Conservation (phyloP, 37 sponge, comb jelly and placozoan genomes). For the Chondrilla cf. caribensis region DNA sequence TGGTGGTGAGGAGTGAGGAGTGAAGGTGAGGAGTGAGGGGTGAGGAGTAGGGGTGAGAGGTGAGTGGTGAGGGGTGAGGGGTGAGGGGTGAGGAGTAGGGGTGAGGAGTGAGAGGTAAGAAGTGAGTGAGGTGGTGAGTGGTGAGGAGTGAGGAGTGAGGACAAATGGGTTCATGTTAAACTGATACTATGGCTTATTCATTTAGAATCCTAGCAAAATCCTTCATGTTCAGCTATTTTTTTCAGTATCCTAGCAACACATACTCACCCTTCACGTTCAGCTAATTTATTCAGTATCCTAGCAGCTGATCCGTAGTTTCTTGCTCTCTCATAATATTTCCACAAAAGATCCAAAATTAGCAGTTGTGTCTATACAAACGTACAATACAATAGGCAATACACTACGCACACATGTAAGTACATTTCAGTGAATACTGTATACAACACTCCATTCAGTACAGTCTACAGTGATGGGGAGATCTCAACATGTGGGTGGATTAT, state of each 20-base stretch:
- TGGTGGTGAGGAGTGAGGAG: too few relatives aligned
- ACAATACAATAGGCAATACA: too few relatives aligned
- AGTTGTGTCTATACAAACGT: neutral
- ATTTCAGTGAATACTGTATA: too few relatives aligned
- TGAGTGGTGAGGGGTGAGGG: neutral
- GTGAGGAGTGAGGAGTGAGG: too few relatives aligned
- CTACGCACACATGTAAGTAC: too few relatives aligned
- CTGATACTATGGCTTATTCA: too few relatives aligned
- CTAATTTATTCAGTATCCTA: slow-evolving; percentile 78
- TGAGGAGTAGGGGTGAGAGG: neutral
- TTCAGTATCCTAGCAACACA: slow-evolving; percentile 85
- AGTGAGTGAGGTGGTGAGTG: neutral
- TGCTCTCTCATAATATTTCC: slow-evolving; percentile 94
- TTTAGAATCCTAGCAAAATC: too few relatives aligned
- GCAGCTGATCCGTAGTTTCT: slow-evolving; percentile 88
- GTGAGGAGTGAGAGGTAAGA: slow-evolving; percentile 3
- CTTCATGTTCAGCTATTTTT: slow-evolving; percentile 65
- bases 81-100: neutral
- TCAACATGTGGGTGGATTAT: too few relatives aligned
- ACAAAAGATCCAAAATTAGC: slow-evolving; percentile 60
- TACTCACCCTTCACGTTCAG: slow-evolving; percentile 41
- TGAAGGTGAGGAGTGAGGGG: neutral
- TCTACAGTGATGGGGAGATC: neutral
- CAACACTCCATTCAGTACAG: too few relatives aligned
- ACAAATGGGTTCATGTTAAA: too few relatives aligned